These are phyloP conservation scores for Eilema depressum DNA, from an alignment of 2,888 invertebrate species.

Conservation along the genomic window DNA sequence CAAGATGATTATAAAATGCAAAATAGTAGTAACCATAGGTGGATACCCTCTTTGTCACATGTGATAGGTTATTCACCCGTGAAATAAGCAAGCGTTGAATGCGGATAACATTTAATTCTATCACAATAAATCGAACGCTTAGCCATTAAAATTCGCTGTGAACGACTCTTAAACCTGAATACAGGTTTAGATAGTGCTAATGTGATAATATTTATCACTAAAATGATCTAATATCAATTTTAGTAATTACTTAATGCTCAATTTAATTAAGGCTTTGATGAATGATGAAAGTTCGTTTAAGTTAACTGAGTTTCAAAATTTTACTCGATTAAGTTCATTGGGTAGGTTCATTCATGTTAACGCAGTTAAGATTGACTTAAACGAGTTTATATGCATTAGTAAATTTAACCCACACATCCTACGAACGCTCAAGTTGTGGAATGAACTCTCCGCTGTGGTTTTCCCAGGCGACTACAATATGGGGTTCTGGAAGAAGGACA, in stretches of 20 bases:
- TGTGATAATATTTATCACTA: neutral
- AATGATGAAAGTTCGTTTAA: neutral
- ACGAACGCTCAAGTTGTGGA: too few species aligned
- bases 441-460: too few species aligned
- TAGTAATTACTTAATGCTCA: neutral
- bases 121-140: constrained; percentile 47
- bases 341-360: neutral
- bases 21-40: constrained; percentile 57
- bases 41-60: constrained; percentile 53
- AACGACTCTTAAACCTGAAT: constrained; percentile 40
- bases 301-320: neutral
- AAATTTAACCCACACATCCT: too few species aligned
- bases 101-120: constrained; percentile 41
- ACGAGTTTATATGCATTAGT: neutral
- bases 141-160: constrained; percentile 39
- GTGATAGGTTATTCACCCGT: constrained; percentile 53
- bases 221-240: constrained; percentile 34
- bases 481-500: too few species aligned
- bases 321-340: neutral
- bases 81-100: constrained; percentile 42
- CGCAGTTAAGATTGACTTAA: neutral
- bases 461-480: too few species aligned
- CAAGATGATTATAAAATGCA: constrained; percentile 51
- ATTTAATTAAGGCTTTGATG: neutral
- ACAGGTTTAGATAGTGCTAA: constrained; percentile 25